Conservation (phyloP, 1,140 invertebrate genomes). For the Asbolus verrucosus region DNA sequence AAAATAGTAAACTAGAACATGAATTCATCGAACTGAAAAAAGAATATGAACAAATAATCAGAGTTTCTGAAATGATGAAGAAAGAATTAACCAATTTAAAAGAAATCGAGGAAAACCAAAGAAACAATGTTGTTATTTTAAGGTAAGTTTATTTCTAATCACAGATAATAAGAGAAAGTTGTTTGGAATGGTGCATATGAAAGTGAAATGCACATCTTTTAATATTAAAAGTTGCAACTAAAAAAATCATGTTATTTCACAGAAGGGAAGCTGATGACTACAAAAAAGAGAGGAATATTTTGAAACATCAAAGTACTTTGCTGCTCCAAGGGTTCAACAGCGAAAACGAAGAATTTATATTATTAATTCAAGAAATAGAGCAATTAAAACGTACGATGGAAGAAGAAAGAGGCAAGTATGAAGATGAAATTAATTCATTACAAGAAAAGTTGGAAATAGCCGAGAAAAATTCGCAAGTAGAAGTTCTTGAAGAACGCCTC, state of each 20-base stretch:
- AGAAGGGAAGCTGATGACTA: conserved; percentile 69
- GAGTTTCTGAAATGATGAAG: conserved; percentile 74
- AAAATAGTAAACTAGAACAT: conserved; percentile 65
- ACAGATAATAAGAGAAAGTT: conserved; percentile 28
- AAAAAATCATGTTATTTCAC: conserved; percentile 51
- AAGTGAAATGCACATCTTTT: conserved; percentile 14
- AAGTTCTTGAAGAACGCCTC: conserved; percentile 78
- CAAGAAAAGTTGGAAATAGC: conserved; percentile 76
- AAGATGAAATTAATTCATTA: conserved; percentile 65
- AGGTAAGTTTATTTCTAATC: conserved; percentile 52
- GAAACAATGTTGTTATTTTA: conserved; percentile 70
- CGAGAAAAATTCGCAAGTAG: conserved; percentile 75
- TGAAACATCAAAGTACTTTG: conserved; percentile 76
- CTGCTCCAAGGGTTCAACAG: conserved; percentile 71
- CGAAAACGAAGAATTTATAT: conserved; percentile 67
- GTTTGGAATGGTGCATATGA: conserved; percentile 7
- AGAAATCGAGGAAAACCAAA: conserved; percentile 71
- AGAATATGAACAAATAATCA: conserved; percentile 72
- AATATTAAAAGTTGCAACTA: background rate
- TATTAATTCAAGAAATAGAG: conserved; percentile 74
- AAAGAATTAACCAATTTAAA: conserved; percentile 73
- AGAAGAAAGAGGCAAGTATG: conserved; percentile 70
- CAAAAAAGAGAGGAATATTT: conserved; percentile 74
- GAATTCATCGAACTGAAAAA: conserved; percentile 69
- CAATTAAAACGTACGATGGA: conserved; percentile 71